A percentile compares a stretch with the other conserved stretches of the same genome.
phyloP scores from a whole-genome alignment of 2,888 invertebrate genomes.

The Xylota segnis region DNA sequence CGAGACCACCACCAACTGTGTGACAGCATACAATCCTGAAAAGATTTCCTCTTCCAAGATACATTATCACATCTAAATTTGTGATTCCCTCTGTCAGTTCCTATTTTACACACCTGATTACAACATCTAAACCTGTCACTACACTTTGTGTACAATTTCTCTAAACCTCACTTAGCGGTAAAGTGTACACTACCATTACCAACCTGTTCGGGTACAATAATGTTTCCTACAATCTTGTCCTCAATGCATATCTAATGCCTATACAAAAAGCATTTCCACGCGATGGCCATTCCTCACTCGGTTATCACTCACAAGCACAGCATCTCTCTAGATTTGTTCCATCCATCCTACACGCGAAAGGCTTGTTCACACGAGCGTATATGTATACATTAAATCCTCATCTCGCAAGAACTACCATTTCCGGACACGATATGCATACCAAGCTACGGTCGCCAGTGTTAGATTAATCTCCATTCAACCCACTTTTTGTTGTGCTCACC shows the following conservation, averaged over 20 bases:
- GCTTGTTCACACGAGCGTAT: slow-evolving; percentile 71
- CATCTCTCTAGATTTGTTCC: slow-evolving; percentile 67
- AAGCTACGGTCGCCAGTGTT: slow-evolving; percentile 53
- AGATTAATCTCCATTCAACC: slow-evolving; percentile 74
- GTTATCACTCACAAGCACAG: slow-evolving; percentile 71
- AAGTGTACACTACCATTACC: slow-evolving; percentile 55
- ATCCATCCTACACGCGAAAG: slow-evolving; percentile 72
- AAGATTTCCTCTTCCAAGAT: slow-evolving; percentile 42
- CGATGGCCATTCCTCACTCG: slow-evolving; percentile 58
- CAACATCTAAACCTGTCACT: slow-evolving; percentile 55
- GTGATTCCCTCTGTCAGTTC: slow-evolving; percentile 17
- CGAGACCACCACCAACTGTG: background rate
- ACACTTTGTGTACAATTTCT: slow-evolving; percentile 51
- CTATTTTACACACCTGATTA: slow-evolving; percentile 60
- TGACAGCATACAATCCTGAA: slow-evolving; percentile 35
- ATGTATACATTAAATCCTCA: slow-evolving; percentile 68
- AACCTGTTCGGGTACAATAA: slow-evolving; percentile 60
- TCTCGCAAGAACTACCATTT: slow-evolving; percentile 74
- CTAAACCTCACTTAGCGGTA: slow-evolving; percentile 63
- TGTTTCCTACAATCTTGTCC: slow-evolving; percentile 54
- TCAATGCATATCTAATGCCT: slow-evolving; percentile 55
- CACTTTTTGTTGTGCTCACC: slow-evolving; percentile 44
- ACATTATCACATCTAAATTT: slow-evolving; percentile 29
- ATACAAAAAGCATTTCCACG: slow-evolving; percentile 6
- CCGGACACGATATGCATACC: slow-evolving; percentile 74